Evolutionary conservation across 2,797 vertebrate genomes (phyloP), one percentile per base, ranked within the genome.

Genomic region (Spatula clypeata): DNA sequence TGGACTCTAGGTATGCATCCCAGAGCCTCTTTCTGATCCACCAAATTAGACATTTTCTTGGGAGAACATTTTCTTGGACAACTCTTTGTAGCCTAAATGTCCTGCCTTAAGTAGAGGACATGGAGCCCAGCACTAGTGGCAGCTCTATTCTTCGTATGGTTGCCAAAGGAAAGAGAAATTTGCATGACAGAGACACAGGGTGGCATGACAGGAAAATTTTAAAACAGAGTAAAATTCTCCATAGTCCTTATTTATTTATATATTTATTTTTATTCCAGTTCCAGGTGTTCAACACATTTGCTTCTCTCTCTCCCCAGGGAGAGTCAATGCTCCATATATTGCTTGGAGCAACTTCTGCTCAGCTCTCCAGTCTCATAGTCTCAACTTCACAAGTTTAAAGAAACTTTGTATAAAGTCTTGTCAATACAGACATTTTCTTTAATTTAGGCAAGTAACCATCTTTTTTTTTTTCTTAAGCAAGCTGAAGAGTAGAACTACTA

Each of bases 391-490:
- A 1, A 66, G 29, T 89, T 84, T 86, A 66, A 81, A 62, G 27
- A 80, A 18, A 18, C 13, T 64, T 72, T 93, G 38, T 84, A 13
- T 34, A 82, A 77, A 64, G 24, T 29, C 38, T 64, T 49, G 77
- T 61, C 16, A 75, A 49, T 74, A 45, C 9, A 85, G 13, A 79
- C 45, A 26, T 49, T 92, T 77, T 40, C 60, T 79, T 86, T 76
- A 40, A 40, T 76, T 93, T 94, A 76, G 70, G n/a, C 36, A 82
- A 90, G 51, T 29, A 21, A 82, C 10, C 9, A 16, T 81, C 17
- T 36, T 55, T 11, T 55, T 73, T 64, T 88, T 95, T 55, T 64
- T 83, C 21, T 94, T 90, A 90, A 79, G 11, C 36, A 72, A 81
- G 29, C 51, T 83, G 75, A 42, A 54, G 74, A 73, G 49, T 67